Conservation (phyloP, 2,797 vertebrate species). For the Bradypus variegatus region DNA sequence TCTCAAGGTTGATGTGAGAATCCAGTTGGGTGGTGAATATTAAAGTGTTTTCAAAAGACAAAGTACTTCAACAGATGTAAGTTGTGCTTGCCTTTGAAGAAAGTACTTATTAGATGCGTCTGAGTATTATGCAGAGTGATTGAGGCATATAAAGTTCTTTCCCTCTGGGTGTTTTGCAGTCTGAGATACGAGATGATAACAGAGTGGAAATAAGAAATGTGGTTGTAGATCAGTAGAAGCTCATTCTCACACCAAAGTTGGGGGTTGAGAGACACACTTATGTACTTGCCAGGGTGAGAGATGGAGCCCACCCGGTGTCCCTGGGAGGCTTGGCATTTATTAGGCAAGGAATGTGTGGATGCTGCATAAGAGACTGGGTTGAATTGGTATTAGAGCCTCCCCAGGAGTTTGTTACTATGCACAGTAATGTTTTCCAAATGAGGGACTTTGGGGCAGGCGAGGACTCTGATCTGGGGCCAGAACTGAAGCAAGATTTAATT, state of each 20-base stretch:
- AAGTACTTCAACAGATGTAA: neutral
- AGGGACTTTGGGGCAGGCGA: neutral
- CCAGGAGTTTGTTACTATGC: neutral
- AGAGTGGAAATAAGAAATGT: neutral
- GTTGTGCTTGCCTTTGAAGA: constrained; percentile 35
- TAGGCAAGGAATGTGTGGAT: neutral
- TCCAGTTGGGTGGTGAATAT: neutral
- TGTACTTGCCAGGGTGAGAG: neutral
- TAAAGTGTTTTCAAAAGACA: constrained; percentile 4
- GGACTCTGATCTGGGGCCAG: neutral
- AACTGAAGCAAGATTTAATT: neutral
- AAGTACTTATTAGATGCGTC: constrained; percentile 33
- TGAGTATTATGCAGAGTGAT: constrained; percentile 33
- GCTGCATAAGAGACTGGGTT: neutral
- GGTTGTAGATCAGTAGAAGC: neutral
- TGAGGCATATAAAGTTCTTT: neutral
- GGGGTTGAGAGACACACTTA: neutral
- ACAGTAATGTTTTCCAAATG: neutral
- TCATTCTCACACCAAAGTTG: neutral
- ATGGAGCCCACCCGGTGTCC: neutral
- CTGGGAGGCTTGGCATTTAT: neutral
- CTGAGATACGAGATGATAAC: neutral
- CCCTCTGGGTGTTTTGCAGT: neutral
- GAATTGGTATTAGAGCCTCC: neutral
- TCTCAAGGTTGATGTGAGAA: neutral